Base-by-base conservation (phyloP, 2,888 invertebrate species). In the Amblyjoppa proteus region DNA sequence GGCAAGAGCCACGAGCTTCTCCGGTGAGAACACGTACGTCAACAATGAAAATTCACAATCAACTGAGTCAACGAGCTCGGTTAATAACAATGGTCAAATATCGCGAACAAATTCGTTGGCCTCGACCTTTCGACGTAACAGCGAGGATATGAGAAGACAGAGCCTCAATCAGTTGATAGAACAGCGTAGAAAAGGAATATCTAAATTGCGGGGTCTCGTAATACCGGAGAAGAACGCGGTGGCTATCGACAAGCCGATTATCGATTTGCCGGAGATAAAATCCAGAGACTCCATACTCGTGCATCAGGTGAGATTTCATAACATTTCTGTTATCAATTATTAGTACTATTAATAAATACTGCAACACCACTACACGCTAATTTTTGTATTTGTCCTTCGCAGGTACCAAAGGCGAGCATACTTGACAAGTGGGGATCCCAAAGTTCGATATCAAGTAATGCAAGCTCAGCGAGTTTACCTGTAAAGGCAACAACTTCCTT, bases 151-250 rank as follows among this genome's bases (percentile, higher is more conserved):
- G 88, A 95, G 96, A 87, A 96, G 96, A 92, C 96, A 96, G 1
- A 96, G 97, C 85, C 95, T 97, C 91, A 97, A 96, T 90, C 96
- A 96, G 89, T 94, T 98, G 88, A 96, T 97, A 89, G 98, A 98
- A 93, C 97, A 98, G 92, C 95, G 98, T 80, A 96, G 97, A 88
- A 97, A 97, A 91, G 97, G 97, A 28, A 96, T 98, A 94, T 97
- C 97, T 2, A 98, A 98, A 94, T 94, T 98, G 83, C 96, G 98
- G 91, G 98, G 98, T n/a, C 94, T 98, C 89, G 97, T 98, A 49
- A 98, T 98, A 92, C 98, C 98, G 4, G 98, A 98, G 90, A 95
- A 95, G 85, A 95, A 95, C 16, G 94, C 95, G 34, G 95, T 96
- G 88, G 93, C 94, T 3, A 87, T 94, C 83, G 89, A 94, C 79